Base-by-base conservation (phyloP, 92 coral and sea anemone species). In the Hydrozoanthus gracilis region DNA sequence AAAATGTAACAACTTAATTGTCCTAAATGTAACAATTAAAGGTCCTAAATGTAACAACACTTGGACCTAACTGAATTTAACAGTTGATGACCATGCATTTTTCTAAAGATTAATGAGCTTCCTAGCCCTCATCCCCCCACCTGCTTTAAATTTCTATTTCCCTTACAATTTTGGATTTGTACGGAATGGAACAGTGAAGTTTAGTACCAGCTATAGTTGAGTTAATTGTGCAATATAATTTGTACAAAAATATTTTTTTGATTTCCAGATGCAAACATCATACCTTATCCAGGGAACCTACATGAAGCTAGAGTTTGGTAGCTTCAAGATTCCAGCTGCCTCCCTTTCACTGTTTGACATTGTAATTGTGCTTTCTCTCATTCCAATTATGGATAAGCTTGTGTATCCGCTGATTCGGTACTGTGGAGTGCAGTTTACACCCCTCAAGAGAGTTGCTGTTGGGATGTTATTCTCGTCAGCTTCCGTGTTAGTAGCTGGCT, bases 381-480 rank as follows among this genome's bases (percentile, higher is more conserved):
- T 97, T 46, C 99, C 99, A 2, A 72, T 97, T 60, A 93, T 97
- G 92, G 98, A 95, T 88, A 94, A 94, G 80, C 87, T 95, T 7
- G 89, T 97, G 44, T 95, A 95, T 89, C 99, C 99, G 58, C 46
- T 92, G 8, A 77, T 97, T n/a, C 93, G 84, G 4, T 92, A 90
- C 80, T 78, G 90, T 49, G 94, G 96, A 27, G 47, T 97, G 39
- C 87, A 84, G 14, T 92, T 88, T 48, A 93, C 97, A 16, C 97
- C 98, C 20, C 90, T 97, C 64, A 87, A 91, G 67, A 92, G 99
- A 75, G 85, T 97, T 69, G 98, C 98, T 15, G 89, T 92, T 46
- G 99, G 99, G 8, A 79, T 97, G 98, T 82, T 97, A 4, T 91
- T 97, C 73, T 90, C 98, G 4, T 88, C 95, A 11, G 82, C 95